Percentiles rank a stretch among this genome's conserved stretches.
Conservation (phyloP, 2,113 vertebrate genomes). For the Atrichornis clamosus region DNA sequence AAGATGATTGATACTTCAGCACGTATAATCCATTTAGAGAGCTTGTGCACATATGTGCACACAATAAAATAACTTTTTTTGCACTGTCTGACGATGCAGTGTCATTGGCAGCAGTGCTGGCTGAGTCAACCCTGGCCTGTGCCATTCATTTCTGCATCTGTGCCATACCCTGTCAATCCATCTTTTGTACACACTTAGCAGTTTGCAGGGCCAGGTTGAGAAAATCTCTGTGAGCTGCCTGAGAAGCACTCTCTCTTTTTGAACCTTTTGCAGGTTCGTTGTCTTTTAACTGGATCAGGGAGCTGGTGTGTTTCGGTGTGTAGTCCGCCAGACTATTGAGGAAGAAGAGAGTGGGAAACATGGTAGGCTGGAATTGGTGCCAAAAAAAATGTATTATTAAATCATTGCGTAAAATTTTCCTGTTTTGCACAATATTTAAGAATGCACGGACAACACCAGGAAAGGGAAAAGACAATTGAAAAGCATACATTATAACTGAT, state of each 20-base stretch:
- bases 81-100: not conserved
- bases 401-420: slow-evolving; percentile 54
- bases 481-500: slow-evolving; percentile 8
- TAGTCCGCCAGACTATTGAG: not conserved
- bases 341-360: slow-evolving; percentile 23
- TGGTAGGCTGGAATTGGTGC: slow-evolving; percentile 32
- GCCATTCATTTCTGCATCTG: not conserved
- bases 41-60: not conserved
- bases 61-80: not conserved
- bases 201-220: not conserved
- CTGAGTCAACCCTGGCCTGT: not conserved
- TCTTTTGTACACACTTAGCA: not conserved
- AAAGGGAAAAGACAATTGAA: slow-evolving; percentile 55
- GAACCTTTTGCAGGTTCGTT: not conserved
- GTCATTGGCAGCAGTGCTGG: not conserved
- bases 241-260: not conserved
- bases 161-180: not conserved
- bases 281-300: not conserved
- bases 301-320: not conserved
- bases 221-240: not conserved
- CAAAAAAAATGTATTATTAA: slow-evolving; percentile 54
- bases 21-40: not conserved
- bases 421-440: slow-evolving; percentile 57
- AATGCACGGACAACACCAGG: slow-evolving; percentile 53
- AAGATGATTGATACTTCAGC: not conserved